Percentiles rank a stretch among this genome's conserved stretches.
Evolutionary conservation across 2,888 invertebrate genomes (phyloP).

Genomic region (Plagiodera versicolora): DNA sequence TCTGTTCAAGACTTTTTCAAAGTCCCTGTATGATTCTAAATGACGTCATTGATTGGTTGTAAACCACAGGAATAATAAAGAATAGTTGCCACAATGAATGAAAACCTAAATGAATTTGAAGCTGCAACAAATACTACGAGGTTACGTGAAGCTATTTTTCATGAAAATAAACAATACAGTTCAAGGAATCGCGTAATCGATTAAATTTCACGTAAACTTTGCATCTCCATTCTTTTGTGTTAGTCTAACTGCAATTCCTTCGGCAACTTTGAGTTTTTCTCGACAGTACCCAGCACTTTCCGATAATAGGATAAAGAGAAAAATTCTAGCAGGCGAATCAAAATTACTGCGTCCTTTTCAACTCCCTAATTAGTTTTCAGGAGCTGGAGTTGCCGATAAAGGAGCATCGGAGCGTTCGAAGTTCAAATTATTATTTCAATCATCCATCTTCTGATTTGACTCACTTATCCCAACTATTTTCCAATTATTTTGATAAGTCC

Average conservation of each 20-base stretch:
- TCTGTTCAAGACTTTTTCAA: too few species aligned
- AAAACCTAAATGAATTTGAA: too few species aligned
- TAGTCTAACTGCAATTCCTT: conserved; percentile 14
- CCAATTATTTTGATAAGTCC: conserved; percentile 19
- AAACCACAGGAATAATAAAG: too few species aligned
- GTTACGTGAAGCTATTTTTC: too few species aligned
- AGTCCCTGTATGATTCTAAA: too few species aligned
- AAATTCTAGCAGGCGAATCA: conserved; percentile 29
- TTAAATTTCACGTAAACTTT: too few species aligned
- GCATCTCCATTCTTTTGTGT: neutral
- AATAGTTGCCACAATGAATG: too few species aligned
- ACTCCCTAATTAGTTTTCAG: conserved; percentile 29
- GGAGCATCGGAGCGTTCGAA: conserved; percentile 21
- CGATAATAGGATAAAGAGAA: conserved; percentile 24
- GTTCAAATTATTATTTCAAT: conserved; percentile 22
- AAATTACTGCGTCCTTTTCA: conserved; percentile 29
- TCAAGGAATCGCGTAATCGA: too few species aligned
- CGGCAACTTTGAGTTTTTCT: conserved; percentile 19
- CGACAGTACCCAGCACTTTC: conserved; percentile 20
- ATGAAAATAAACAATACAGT: too few species aligned
- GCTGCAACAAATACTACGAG: too few species aligned
- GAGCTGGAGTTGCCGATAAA: conserved; percentile 26
- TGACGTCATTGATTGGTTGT: too few species aligned
- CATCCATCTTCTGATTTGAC: conserved; percentile 17
- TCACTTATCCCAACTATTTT: conserved; percentile 21